Evolutionary conservation across 1,140 invertebrate genomes (phyloP), one percentile per base, ranked within the genome.

Genomic region (Drosophila miranda): DNA sequence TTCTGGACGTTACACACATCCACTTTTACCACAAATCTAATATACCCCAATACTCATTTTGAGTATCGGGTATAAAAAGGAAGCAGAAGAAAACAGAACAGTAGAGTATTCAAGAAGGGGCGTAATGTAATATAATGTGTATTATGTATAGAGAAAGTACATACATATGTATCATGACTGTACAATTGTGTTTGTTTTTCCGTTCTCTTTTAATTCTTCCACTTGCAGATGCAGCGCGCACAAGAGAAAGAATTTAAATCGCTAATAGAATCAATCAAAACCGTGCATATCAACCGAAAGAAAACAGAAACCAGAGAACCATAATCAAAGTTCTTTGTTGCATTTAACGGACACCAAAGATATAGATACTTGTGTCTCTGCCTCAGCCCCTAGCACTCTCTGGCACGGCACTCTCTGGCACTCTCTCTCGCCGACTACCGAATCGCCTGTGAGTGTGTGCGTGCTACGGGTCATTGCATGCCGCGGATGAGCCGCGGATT

Each of bases 401-500:
- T n/a, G 34, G 23, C 49, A 34, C 49, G 34, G 23, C 49, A 34
- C 49, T 30, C 23, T n/a, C 5, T 14, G 6, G 7, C 28, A 3
- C 28, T 30, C 7, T 51, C 49, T 38, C 50, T 38, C 6, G n/a
- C 50, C 19, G 50, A 52, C 13, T 41, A 0, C 26, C n/a, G 23
- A 26, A 3, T 57, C 26, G 2, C 26, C 26, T 45, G 14, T 46
- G 14, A 45, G 21, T 48, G 13, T 52, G 49, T 66, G 42, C 54
- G 64, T 43, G 57, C 59, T 58, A 38, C 34, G 34, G 64, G 60
- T 49, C 34, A 50, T 76, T 86, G 82, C 62, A 82, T 83, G 86
- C 90, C 90, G 90, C 90, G 90, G 89, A 88, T 82, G 63, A 75
- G 84, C 90, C 92, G 91, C 90, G 90, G 91, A 93, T 92, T 92